Conservation (phyloP, 2,888 invertebrate species). For the Caenorhabditis sp. region DNA sequence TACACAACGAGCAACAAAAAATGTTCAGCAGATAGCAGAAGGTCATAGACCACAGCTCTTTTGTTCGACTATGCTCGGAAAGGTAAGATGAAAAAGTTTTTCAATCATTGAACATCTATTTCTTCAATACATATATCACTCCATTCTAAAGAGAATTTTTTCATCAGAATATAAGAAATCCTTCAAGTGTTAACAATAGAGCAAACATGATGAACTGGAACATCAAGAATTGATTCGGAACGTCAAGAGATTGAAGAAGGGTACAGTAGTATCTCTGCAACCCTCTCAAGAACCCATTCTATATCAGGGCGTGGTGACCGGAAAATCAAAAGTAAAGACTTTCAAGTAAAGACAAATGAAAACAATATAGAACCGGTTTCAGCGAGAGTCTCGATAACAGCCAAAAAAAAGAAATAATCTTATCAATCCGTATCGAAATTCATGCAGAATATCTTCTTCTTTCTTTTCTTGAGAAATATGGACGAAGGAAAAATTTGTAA, state of each 20-base stretch:
- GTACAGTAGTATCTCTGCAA: slow-evolving; percentile 12
- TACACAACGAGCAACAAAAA: not conserved
- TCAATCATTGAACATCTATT: slow-evolving; percentile 33
- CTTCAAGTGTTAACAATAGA: slow-evolving; percentile 1
- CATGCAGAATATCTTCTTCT: slow-evolving; percentile 19
- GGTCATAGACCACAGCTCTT: not conserved
- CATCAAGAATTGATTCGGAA: slow-evolving; percentile 7
- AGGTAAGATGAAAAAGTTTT: slow-evolving; percentile 18
- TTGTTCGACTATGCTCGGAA: not conserved
- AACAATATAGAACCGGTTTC: slow-evolving; percentile 43
- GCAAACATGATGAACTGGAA: not conserved
- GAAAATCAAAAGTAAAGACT: slow-evolving; percentile 28
- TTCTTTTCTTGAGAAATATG: slow-evolving; percentile 2
- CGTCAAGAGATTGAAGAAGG: slow-evolving; percentile 11
- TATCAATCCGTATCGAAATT: slow-evolving; percentile 14
- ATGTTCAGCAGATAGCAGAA: not conserved
- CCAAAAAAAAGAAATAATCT: slow-evolving; percentile 16
- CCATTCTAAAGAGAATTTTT: not conserved
- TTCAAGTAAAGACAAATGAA: slow-evolving; percentile 31
- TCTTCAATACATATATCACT: not conserved
- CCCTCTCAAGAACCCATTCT: slow-evolving; percentile 2
- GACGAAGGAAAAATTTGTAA: not conserved
- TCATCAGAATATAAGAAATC: slow-evolving; percentile 2
- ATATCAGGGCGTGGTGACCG: slow-evolving; percentile 26
- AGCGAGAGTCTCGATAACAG: slow-evolving; percentile 17